phyloP scores from a whole-genome alignment of 2,888 invertebrate species.

The Tribolium freemani region DNA sequence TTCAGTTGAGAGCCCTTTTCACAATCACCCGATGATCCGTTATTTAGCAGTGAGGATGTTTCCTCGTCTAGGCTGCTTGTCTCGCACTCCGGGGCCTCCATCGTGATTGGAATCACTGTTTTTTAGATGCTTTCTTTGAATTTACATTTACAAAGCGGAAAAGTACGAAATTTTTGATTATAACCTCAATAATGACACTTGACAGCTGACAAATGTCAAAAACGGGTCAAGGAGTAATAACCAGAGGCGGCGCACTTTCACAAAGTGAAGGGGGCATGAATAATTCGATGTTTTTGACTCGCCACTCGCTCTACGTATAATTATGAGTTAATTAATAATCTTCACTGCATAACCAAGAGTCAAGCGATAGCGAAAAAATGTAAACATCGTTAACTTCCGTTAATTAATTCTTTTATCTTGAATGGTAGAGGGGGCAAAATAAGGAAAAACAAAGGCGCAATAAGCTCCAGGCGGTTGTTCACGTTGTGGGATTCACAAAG shows the following conservation, averaged over 20 bases:
- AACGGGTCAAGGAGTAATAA: background rate
- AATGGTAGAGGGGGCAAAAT: background rate
- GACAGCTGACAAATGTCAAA: conserved; percentile 25
- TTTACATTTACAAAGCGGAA: conserved; percentile 30
- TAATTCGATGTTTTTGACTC: background rate
- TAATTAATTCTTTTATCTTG: background rate
- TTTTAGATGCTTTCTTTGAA: background rate
- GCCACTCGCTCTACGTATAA: background rate
- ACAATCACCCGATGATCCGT: conserved; percentile 50
- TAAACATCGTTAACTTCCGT: background rate
- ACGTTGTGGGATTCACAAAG: no score
- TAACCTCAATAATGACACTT: conserved; percentile 12
- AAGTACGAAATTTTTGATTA: conserved; percentile 28
- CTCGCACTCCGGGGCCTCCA: conserved; percentile 60
- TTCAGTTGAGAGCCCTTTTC: conserved; percentile 52
- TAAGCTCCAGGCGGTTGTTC: no score
- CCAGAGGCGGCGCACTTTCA: conserved; percentile 12
- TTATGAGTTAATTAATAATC: background rate
- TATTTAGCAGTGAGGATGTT: conserved; percentile 54
- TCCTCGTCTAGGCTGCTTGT: conserved; percentile 60
- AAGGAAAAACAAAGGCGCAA: background rate
- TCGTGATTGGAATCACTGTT: conserved; percentile 40
- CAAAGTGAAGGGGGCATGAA: background rate
- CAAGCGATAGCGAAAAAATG: background rate
- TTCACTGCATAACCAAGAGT: background rate